phyloP scores from a whole-genome alignment of 2,113 vertebrate species.

The Edolisoma coerulescens region DNA sequence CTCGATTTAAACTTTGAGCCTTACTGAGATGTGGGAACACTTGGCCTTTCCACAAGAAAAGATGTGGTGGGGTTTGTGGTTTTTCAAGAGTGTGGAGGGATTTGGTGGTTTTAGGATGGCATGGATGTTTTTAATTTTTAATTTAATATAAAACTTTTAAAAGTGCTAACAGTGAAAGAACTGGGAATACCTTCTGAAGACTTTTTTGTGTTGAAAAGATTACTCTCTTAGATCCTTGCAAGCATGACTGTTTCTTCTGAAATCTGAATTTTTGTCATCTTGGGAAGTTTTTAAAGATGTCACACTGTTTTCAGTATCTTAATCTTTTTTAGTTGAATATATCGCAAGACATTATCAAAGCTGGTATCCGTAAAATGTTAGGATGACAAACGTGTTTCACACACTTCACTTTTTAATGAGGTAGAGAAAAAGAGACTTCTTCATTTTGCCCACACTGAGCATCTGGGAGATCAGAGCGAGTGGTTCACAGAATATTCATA shows the following conservation, averaged over 20 bases:
- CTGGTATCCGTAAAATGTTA: background rate
- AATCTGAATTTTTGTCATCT: background rate
- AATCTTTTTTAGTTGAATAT: background rate
- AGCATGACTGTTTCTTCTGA: background rate
- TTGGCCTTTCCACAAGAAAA: background rate
- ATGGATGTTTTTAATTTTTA: background rate
- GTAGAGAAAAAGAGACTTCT: background rate
- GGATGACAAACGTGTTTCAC: background rate
- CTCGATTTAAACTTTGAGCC: background rate
- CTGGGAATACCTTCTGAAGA: background rate
- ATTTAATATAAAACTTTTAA: background rate
- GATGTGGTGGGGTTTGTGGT: background rate
- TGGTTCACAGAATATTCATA: background rate
- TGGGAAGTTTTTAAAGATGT: background rate
- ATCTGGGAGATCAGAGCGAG: background rate
- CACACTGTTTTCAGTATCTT: background rate
- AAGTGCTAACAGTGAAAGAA: background rate
- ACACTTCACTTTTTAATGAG: background rate
- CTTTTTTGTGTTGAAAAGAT: background rate
- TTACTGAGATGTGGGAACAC: background rate
- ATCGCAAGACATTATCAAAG: background rate
- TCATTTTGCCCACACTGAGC: background rate
- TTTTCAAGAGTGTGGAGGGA: background rate
- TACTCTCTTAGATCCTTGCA: background rate
- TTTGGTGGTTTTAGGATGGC: background rate